Evolutionary conservation across 1,140 invertebrate species (phyloP).

Genomic region (Tetragnatha versicolor): DNA sequence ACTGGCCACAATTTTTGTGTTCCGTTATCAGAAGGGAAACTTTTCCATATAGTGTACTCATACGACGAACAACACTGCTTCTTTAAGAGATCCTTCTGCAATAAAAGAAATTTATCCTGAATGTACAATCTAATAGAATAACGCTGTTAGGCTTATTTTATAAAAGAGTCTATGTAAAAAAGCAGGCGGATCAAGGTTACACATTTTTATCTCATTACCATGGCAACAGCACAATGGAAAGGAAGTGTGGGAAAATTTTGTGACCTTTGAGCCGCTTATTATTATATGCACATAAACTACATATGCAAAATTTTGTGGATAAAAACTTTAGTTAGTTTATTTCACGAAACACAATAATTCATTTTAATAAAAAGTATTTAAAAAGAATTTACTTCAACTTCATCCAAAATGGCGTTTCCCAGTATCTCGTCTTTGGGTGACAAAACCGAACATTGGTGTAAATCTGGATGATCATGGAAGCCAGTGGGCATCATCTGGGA

Average conservation of each 20-base stretch:
- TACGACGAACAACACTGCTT: background rate
- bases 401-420: background rate
- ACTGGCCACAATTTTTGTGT: constrained; percentile 10
- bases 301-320: too few species aligned
- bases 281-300: too few species aligned
- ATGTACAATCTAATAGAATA: background rate
- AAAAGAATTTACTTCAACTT: background rate
- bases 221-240: too few species aligned
- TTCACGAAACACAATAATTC: too few species aligned
- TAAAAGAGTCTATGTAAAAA: too few species aligned
- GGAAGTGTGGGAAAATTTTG: too few species aligned
- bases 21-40: constrained; percentile 18
- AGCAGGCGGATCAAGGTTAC: too few species aligned
- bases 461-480: background rate
- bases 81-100: background rate
- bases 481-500: constrained; percentile 1
- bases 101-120: background rate
- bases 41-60: constrained; percentile 34
- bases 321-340: too few species aligned
- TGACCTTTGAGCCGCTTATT: too few species aligned
- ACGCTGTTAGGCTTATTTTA: too few species aligned
- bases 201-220: too few species aligned
- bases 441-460: background rate
- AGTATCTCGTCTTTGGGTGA: background rate
- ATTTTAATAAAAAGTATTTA: too few species aligned